phyloP scores from a whole-genome alignment of 1,140 invertebrate species.

The Drosophila suzukii region DNA sequence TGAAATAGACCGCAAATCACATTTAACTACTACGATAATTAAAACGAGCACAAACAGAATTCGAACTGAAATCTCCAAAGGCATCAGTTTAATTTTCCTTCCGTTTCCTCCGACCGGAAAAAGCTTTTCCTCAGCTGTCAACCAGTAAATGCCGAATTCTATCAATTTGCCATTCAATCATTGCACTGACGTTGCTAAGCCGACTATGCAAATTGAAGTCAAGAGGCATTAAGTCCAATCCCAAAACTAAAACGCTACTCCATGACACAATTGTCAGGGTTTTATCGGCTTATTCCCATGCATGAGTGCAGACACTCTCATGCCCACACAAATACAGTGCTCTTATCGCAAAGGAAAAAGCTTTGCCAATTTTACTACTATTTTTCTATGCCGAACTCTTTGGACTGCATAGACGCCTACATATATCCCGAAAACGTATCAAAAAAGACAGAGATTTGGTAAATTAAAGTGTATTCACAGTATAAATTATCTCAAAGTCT shows the following conservation, averaged over 20 bases:
- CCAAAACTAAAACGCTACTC: slow-evolving; percentile 54
- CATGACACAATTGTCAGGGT: slow-evolving; percentile 59
- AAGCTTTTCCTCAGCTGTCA: slow-evolving; percentile 15
- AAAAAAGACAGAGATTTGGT: neutral
- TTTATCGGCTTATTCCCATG: slow-evolving; percentile 57
- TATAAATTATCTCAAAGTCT: neutral
- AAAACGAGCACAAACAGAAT: slow-evolving; percentile 18
- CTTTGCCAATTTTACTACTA: slow-evolving; percentile 21
- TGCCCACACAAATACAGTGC: slow-evolving; percentile 10
- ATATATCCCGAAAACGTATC: neutral
- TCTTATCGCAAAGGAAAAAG: slow-evolving; percentile 43
- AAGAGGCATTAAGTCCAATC: slow-evolving; percentile 57
- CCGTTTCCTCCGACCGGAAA: slow-evolving; percentile 1
- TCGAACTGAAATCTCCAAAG: neutral
- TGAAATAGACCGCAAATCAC: slow-evolving; percentile 2
- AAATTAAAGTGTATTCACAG: neutral
- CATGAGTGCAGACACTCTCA: slow-evolving; percentile 46
- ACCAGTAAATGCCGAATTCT: slow-evolving; percentile 36
- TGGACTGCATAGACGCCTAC: slow-evolving; percentile 8
- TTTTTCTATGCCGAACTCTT: slow-evolving; percentile 10
- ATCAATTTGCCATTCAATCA: slow-evolving; percentile 51
- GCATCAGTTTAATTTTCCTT: slow-evolving; percentile 17
- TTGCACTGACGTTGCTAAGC: slow-evolving; percentile 43
- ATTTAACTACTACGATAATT: slow-evolving; percentile 13
- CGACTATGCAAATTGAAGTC: slow-evolving; percentile 63